Evolutionary conservation across 2,888 invertebrate genomes (phyloP).

Genomic region (Tenodera sinensis): DNA sequence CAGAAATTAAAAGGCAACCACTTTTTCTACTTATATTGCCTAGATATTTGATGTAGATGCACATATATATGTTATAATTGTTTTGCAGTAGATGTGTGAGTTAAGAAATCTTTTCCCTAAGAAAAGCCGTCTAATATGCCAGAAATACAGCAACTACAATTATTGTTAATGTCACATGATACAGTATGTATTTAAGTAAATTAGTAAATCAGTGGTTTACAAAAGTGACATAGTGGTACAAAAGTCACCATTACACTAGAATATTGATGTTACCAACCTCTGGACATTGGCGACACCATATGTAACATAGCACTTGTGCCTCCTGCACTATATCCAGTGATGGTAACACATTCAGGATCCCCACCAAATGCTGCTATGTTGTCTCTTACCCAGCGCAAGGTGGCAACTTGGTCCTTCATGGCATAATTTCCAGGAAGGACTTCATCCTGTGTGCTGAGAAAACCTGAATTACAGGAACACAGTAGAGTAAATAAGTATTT

Average conservation of each 20-base stretch:
- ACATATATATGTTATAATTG: too few relatives aligned
- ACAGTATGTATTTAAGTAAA: too few relatives aligned
- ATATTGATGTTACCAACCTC: conserved; percentile 41
- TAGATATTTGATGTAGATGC: too few relatives aligned
- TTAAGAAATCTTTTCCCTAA: too few relatives aligned
- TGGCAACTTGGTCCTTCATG: conserved; percentile 66
- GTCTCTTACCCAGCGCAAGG: conserved; percentile 61
- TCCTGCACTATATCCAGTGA: conserved; percentile 57
- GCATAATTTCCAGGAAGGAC: conserved; percentile 67
- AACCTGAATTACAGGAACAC: conserved; percentile 45
- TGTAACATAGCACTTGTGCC: conserved; percentile 47
- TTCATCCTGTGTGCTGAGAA: conserved; percentile 62
- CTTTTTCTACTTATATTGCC: too few relatives aligned
- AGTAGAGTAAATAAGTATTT: neutral
- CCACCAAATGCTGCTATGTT: conserved; percentile 68
- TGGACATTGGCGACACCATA: conserved; percentile 64
- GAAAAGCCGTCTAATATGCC: too few relatives aligned
- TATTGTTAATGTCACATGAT: too few relatives aligned
- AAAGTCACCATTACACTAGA: neutral
- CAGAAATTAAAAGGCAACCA: too few relatives aligned
- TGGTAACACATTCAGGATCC: conserved; percentile 59
- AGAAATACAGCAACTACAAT: too few relatives aligned
- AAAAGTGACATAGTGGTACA: too few relatives aligned
- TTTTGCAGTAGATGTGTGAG: too few relatives aligned
- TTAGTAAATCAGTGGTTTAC: too few relatives aligned